Conservation (phyloP, 2,113 vertebrate species). For the Elachura formosa region DNA sequence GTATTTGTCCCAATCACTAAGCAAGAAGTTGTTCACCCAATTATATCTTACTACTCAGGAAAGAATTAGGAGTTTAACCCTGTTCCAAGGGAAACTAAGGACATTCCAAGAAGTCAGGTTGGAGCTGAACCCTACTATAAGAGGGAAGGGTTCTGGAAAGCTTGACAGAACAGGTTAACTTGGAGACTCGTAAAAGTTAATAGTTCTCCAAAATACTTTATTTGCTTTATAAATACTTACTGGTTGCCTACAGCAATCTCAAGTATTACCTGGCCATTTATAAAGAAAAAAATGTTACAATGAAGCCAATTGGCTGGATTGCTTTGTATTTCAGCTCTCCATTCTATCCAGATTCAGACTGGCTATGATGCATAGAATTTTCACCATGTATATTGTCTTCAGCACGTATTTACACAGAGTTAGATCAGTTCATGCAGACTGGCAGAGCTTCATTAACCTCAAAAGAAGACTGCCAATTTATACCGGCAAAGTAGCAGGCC, state of each 20-base stretch:
- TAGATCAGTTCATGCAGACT: conserved; percentile 12
- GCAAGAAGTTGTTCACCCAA: not conserved
- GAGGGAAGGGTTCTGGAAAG: conserved; percentile 1
- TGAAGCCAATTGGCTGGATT: conserved; percentile 10
- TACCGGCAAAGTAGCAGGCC: not conserved
- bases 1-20: not conserved
- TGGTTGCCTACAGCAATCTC: not conserved
- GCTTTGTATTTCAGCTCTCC: not conserved
- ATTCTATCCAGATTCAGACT: conserved; percentile 14
- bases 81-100: not conserved
- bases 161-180: conserved; percentile 28
- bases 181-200: not conserved
- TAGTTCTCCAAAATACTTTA: conserved; percentile 2
- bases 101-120: not conserved
- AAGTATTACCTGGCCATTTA: not conserved
- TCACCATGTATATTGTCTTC: not conserved
- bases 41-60: not conserved
- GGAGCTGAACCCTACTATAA: not conserved
- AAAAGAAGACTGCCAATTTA: conserved; percentile 20
- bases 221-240: conserved; percentile 15
- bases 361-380: conserved; percentile 6
- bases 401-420: not conserved
- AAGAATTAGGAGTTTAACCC: not conserved
- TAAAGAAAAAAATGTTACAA: not conserved
- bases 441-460: conserved; percentile 34